Conservation (phyloP, 2,797 vertebrate genomes). For the Anniella stebbinsi region DNA sequence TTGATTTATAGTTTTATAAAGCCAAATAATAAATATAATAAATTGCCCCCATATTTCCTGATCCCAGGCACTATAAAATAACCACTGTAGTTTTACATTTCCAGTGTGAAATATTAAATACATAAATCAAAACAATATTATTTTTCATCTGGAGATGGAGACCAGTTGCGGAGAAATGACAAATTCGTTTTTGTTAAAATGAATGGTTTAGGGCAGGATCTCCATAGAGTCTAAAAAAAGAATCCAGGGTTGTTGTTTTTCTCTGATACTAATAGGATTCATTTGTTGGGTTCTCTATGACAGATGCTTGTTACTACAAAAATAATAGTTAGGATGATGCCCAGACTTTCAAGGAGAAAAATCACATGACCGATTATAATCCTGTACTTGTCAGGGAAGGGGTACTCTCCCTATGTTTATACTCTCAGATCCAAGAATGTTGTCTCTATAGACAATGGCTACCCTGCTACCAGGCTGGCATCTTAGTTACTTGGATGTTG, state of each 20-base stretch:
- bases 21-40: constrained; percentile 96
- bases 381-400: constrained; percentile 43
- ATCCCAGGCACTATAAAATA: constrained; percentile 84
- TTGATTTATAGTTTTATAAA: constrained; percentile 94
- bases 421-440: constrained; percentile 49
- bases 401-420: constrained; percentile 31
- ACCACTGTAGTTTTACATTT: constrained; percentile 87
- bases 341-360: constrained; percentile 50
- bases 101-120: constrained; percentile 94
- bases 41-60: constrained; percentile 90
- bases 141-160: constrained; percentile 82
- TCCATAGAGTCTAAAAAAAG: constrained; percentile 73
- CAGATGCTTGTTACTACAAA: constrained; percentile 48
- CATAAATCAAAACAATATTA: constrained; percentile 93
- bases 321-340: constrained; percentile 30
- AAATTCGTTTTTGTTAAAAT: constrained; percentile 91
- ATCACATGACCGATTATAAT: constrained; percentile 48
- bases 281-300: constrained; percentile 51
- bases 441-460: constrained; percentile 36
- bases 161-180: constrained; percentile 86
- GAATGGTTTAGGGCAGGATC: constrained; percentile 82
- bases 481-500: constrained; percentile 62
- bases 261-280: constrained; percentile 56
- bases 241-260: constrained; percentile 29
- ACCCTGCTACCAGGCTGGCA: constrained; percentile 53